Base-by-base conservation (phyloP, 1,140 invertebrate genomes). In the Grapholita molesta region DNA sequence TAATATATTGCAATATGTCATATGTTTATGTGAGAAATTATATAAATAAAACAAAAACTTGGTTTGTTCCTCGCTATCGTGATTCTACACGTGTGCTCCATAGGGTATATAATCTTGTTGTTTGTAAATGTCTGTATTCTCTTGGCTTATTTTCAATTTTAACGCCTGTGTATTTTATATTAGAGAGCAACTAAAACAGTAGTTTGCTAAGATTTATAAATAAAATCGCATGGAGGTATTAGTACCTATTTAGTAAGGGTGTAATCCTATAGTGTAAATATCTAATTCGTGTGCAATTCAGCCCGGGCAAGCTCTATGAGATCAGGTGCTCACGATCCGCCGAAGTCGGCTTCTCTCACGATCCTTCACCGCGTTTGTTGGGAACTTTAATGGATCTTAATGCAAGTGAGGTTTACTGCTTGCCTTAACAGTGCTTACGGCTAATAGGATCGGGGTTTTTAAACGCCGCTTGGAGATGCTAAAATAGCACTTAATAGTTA, bases 201-300 rank as follows among this genome's bases (percentile, higher is more conserved):
- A 30, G 12, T 38, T 38, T 2, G 35, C 35, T 35, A 35, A 35
- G 6, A 35, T 12, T 35, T 35, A 12, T 3, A 12, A 12, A 7
- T 12, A 35, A 35, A 12, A 12, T 35, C 33, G 33, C 33, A 12
- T 33, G 8, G 8, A 8, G 8, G 8, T 9, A 9, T 11, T 33
- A 9, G 32, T 33, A 11, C 32, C 32, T 33, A 33, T 11, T 33
- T 35, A 12, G 33, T 0, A 12, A 35, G 11, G 33, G 0, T 12
- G 33, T 35, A 33, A 32, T 11, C 32, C 32, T 33, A 12, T 35
- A 35, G 33, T 35, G 33, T 8, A 12, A 6, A 35, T 35, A 9
- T 73, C 67, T 78, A 78, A 78, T 78, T 76, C 74, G 70, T 76
- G 72, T 78, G 72, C 65, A 68, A 70, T 21, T 21, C 3, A 48